phyloP scores from a whole-genome alignment of 2,797 vertebrate species.

The Enteromius mattozi region DNA sequence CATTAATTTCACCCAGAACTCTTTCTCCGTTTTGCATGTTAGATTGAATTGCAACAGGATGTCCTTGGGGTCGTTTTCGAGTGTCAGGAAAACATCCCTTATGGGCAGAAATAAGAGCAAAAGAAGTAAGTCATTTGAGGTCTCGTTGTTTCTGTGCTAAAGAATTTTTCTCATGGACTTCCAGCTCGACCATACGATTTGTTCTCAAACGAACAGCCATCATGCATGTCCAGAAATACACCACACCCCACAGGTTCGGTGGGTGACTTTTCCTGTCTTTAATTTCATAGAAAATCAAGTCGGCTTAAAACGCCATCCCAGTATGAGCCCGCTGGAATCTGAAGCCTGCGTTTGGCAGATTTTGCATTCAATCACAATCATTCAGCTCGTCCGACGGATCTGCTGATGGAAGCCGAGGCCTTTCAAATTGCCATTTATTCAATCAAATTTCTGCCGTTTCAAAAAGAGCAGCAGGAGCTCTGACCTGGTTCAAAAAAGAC shows the following conservation, averaged over 20 bases:
- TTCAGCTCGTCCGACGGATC: slow-evolving; percentile 14
- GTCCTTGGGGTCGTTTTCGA: slow-evolving; percentile 27
- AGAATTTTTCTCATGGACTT: neutral
- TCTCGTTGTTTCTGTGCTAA: neutral
- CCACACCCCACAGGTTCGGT: neutral
- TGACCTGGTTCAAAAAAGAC: slow-evolving; percentile 48
- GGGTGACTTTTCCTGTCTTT: slow-evolving; percentile 21
- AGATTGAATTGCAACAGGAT: slow-evolving; percentile 48
- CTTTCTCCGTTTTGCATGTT: slow-evolving; percentile 49
- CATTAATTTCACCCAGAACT: slow-evolving; percentile 50
- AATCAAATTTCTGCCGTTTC: slow-evolving; percentile 60
- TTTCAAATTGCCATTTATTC: slow-evolving; percentile 63
- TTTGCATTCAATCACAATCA: slow-evolving; percentile 33
- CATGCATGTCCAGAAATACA: neutral
- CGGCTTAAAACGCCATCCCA: slow-evolving; percentile 1
- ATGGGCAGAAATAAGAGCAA: slow-evolving; percentile 26
- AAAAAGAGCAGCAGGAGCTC: slow-evolving; percentile 51
- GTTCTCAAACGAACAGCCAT: neutral
- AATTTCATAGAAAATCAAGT: slow-evolving; percentile 29
- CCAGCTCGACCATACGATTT: neutral
- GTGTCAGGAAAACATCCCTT: slow-evolving; percentile 21
- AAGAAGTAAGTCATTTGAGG: slow-evolving; percentile 1
- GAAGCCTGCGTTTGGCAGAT: neutral
- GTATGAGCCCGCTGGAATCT: neutral
- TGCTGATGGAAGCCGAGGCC: slow-evolving; percentile 38